phyloP scores from a whole-genome alignment of 1,140 invertebrate species.

The Marisa cornuarietis region DNA sequence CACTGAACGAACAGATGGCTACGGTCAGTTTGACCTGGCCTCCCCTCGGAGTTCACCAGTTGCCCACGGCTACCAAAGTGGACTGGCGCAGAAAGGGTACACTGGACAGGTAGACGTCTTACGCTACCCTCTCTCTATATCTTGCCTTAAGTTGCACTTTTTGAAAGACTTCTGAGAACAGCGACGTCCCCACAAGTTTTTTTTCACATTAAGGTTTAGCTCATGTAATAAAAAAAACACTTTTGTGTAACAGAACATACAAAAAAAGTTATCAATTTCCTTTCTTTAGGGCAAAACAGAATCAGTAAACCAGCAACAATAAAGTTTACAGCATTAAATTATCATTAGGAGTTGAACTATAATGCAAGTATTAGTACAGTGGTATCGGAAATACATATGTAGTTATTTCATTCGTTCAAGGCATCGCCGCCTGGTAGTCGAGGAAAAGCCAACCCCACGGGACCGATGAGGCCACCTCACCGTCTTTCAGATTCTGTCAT shows the following conservation, averaged over 20 bases:
- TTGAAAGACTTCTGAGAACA: background rate
- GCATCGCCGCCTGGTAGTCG: conserved; percentile 19
- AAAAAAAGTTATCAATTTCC: no score
- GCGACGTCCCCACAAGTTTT: background rate
- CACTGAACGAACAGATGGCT: conserved; percentile 33
- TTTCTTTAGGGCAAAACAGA: no score
- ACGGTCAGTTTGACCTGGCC: conserved; percentile 32
- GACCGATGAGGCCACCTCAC: conserved; percentile 48
- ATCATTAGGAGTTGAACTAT: no score
- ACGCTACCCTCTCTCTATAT: background rate
- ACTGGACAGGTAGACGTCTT: conserved; percentile 4
- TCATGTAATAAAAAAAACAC: background rate
- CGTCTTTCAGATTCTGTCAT: conserved; percentile 46
- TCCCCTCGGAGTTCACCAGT: conserved; percentile 35
- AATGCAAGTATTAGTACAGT: no score
- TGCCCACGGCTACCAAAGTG: conserved; percentile 27
- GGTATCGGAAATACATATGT: no score
- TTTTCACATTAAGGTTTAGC: conserved; percentile 4
- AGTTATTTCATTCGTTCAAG: background rate
- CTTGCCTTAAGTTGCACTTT: background rate
- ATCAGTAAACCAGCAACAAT: no score
- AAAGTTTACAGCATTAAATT: no score
- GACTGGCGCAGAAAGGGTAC: conserved; percentile 9
- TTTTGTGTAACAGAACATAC: no score
- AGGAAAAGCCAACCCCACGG: conserved; percentile 22